Base-by-base conservation (phyloP, 2,113 vertebrate genomes). In the Dryoscopus gambensis region DNA sequence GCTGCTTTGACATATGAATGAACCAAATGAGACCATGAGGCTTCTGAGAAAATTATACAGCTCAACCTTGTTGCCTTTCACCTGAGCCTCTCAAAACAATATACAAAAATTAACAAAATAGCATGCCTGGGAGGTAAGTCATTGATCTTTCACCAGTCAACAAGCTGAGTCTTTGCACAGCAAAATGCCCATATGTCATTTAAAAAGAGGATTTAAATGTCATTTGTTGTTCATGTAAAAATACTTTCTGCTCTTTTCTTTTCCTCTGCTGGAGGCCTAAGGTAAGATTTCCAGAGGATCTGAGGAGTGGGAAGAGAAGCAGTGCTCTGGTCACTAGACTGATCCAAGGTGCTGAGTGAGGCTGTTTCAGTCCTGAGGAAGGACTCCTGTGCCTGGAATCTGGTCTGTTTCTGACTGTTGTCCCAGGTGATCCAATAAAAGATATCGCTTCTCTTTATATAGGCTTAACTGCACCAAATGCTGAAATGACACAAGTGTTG, bases 31-130 rank as follows among this genome's bases (percentile, higher is more conserved):
- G 89, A 92, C 90, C 59, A 67, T 22, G 55, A 95, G 79, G 37
- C 64, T 95, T 92, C 76, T 75, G 56, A 90, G 86, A 90, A 92
- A 90, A 93, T 88, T 62, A 86, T n/a, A 68, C 30, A 92, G 71
- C 75, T 90, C 86, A 86, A 0, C 49, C 62, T 81, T 68, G 52
- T 49, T 88, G 60, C 47, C 44, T 92, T 96, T 83, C 85, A 81
- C 56, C 49, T 8, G 6, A 89, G 68, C 47, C 42, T 87, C 83
- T 90, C 85, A 81, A 94, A 95, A 92, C 63, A 87, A 79, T 59
- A 73, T 56, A 70, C n/a, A 91, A 93, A 92, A 90, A 95, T 95
- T 91, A 89, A 87, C 44, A 33, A 81, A 93, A 93, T 74, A 74
- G 18, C 56, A 67, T 2, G 6, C 75, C 90, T 90, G 30, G 68